Evolutionary conservation across 2,797 vertebrate genomes (phyloP).

Genomic region (Chelon labrosus): DNA sequence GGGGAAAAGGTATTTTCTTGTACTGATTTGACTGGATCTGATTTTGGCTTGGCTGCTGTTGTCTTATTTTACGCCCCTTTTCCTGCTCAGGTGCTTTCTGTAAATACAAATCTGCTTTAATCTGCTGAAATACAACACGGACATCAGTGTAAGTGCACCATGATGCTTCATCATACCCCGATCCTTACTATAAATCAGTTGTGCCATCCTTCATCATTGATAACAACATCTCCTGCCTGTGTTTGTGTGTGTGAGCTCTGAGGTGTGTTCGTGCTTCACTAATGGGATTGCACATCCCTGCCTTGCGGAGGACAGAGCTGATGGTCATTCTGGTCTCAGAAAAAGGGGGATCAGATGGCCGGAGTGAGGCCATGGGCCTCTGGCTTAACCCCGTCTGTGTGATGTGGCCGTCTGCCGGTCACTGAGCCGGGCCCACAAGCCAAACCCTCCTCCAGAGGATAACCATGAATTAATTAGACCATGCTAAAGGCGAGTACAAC

Average conservation of each 20-base stretch:
- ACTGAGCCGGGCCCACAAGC: conserved; percentile 67
- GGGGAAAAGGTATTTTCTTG: no score
- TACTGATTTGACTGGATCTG: not conserved
- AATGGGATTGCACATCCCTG: conserved; percentile 66
- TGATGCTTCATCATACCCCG: no score
- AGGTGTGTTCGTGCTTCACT: conserved; percentile 69
- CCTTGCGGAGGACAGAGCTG: conserved; percentile 44
- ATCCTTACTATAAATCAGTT: not conserved
- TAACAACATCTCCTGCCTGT: conserved; percentile 15
- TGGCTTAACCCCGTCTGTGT: conserved; percentile 67
- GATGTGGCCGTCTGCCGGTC: conserved; percentile 68
- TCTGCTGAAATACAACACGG: not conserved
- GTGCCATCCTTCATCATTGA: not conserved
- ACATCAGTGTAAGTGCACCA: not conserved
- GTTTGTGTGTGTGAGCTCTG: conserved; percentile 22
- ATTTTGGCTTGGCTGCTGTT: conserved; percentile 17
- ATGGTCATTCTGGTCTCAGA: conserved; percentile 61
- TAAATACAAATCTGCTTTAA: conserved; percentile 3
- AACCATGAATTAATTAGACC: conserved; percentile 80
- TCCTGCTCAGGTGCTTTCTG: not conserved
- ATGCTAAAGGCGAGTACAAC: conserved; percentile 48
- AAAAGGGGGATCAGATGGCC: conserved; percentile 76
- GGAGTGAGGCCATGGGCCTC: conserved; percentile 68
- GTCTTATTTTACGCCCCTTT: conserved; percentile 24
- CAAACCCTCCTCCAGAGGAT: conserved; percentile 73